phyloP scores from a whole-genome alignment of 1,140 invertebrate species.

The Aphaenogaster ashmeadi region DNA sequence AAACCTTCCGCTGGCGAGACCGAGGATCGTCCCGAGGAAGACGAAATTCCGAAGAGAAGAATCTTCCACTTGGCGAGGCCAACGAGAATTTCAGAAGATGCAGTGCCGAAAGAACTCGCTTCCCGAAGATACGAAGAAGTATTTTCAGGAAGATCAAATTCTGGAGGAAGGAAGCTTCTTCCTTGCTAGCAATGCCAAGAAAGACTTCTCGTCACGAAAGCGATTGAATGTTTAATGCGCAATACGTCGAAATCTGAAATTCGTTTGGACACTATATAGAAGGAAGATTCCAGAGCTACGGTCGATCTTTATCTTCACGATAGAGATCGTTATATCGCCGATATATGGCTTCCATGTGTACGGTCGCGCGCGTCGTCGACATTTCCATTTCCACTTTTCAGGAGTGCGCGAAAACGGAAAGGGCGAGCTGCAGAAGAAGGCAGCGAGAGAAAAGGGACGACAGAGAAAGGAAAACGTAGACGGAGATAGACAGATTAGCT shows the following conservation, averaged over 20 bases:
- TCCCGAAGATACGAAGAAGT: background rate
- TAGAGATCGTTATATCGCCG: background rate
- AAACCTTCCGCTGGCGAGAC: background rate
- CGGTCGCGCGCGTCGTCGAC: background rate
- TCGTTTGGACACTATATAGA: background rate
- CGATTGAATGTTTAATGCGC: conserved; percentile 31
- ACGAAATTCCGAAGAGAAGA: conserved; percentile 1
- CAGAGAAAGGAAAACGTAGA: conserved; percentile 46
- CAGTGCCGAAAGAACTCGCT: background rate
- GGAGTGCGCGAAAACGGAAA: background rate
- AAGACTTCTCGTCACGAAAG: background rate
- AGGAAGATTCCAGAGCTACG: background rate
- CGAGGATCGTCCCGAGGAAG: background rate
- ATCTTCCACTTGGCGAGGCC: background rate
- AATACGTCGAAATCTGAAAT: background rate
- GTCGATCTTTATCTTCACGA: conserved; percentile 7
- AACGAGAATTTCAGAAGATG: background rate
- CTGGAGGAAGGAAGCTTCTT: background rate
- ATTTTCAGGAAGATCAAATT: conserved; percentile 3
- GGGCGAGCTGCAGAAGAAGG: conserved; percentile 1
- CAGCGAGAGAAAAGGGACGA: background rate
- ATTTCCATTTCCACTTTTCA: conserved; percentile 56
- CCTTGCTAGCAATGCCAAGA: background rate
- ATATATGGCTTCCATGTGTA: background rate
- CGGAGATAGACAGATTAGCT: conserved; percentile 80